Conservation (phyloP, 2,888 invertebrate genomes). For the Idaea straminata region DNA sequence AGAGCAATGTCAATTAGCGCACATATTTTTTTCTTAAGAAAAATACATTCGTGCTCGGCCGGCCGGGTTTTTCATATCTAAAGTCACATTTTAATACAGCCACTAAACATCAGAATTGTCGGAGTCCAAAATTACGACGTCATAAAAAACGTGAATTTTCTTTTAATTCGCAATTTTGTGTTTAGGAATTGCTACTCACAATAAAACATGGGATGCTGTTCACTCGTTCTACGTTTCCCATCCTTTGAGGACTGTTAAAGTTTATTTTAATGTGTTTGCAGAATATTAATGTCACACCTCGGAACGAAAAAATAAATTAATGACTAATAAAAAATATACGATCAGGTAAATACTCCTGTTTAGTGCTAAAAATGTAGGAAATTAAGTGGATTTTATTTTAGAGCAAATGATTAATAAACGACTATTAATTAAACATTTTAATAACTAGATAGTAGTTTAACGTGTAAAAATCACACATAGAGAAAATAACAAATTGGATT, state of each 20-base stretch:
- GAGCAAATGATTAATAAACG: not conserved
- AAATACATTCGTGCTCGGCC: no score
- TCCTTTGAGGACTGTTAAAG: slow-evolving; percentile 53
- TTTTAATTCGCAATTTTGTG: slow-evolving; percentile 62
- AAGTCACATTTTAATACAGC: slow-evolving; percentile 46
- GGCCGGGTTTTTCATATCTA: slow-evolving; percentile 48
- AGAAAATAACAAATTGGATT: no score
- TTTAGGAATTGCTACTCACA: slow-evolving; percentile 51
- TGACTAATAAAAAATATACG: slow-evolving; percentile 41
- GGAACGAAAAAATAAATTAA: slow-evolving; percentile 49
- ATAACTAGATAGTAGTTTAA: not conserved
- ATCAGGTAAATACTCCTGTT: not conserved
- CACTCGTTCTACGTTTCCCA: slow-evolving; percentile 44
- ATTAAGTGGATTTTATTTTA: not conserved
- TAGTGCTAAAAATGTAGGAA: not conserved
- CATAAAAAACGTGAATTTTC: slow-evolving; percentile 59
- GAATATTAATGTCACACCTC: slow-evolving; percentile 59
- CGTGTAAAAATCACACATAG: no score
- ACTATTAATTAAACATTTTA: not conserved
- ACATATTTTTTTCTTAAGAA: no score
- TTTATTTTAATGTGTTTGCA: slow-evolving; percentile 54
- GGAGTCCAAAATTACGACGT: slow-evolving; percentile 53
- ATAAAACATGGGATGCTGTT: slow-evolving; percentile 55
- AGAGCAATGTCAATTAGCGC: no score
- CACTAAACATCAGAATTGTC: slow-evolving; percentile 51